These are phyloP conservation scores for Cotesia glomerata DNA, from an alignment of 1,140 invertebrate species.

Conservation along the genomic window DNA sequence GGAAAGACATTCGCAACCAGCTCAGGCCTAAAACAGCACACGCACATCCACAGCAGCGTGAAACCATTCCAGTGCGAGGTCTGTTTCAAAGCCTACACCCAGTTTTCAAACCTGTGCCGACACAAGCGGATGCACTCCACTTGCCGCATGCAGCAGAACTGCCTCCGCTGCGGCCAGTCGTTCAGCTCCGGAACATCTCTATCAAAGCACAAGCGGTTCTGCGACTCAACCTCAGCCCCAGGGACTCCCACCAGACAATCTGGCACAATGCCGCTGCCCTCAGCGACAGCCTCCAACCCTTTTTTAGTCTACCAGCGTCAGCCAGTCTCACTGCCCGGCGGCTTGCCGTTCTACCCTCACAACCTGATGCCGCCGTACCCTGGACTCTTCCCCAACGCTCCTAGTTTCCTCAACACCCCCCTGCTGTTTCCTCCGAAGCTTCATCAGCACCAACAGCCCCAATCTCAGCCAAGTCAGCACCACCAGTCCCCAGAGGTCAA, in stretches of 20 bases:
- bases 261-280: conserved; percentile 61
- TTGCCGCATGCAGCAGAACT: conserved; percentile 88
- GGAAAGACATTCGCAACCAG: conserved; percentile 98
- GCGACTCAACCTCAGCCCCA: conserved; percentile 71
- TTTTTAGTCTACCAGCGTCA: conserved; percentile 72
- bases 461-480: neutral
- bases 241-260: conserved; percentile 52
- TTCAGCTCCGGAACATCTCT: conserved; percentile 88
- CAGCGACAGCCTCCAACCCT: conserved; percentile 66
- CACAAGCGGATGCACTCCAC: conserved; percentile 98
- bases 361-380: conserved; percentile 61
- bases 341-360: conserved; percentile 63
- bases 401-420: conserved; percentile 68
- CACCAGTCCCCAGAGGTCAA: too few species aligned
- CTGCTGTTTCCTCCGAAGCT: conserved; percentile 64
- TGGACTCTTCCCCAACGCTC: conserved; percentile 66
- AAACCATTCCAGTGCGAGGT: conserved; percentile 98
- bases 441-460: too few species aligned
- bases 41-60: conserved; percentile 97
- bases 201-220: conserved; percentile 85
- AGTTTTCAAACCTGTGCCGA: conserved; percentile 99
- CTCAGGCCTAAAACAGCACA: conserved; percentile 98
- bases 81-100: conserved; percentile 94
- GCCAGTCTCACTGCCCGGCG: conserved; percentile 46
- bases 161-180: conserved; percentile 88